These are phyloP conservation scores for Apantesis nais DNA, from an alignment of 2,888 invertebrate genomes.

Conservation along the genomic window DNA sequence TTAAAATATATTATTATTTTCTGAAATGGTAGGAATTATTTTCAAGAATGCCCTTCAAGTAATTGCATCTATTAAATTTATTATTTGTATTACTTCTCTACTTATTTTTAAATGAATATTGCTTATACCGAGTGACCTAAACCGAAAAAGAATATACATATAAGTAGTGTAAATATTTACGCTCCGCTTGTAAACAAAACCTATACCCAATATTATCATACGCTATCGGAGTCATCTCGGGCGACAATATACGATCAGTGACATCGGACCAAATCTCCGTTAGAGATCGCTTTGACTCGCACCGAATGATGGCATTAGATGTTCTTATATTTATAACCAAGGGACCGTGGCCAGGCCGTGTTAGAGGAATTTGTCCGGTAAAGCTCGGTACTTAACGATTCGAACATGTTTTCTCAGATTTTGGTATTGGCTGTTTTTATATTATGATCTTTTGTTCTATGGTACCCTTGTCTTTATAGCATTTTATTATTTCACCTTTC, in stretches of 20 bases:
- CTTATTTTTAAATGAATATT: neutral
- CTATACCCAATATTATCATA: conserved; percentile 58
- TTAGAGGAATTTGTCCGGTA: conserved; percentile 39
- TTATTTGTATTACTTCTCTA: neutral
- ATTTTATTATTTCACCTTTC: neutral
- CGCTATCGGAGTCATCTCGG: conserved; percentile 78
- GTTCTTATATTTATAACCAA: conserved; percentile 60
- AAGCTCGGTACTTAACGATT: conserved; percentile 16
- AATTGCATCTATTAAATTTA: neutral
- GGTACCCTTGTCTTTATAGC: neutral
- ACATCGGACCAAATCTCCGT: conserved; percentile 73
- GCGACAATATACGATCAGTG: conserved; percentile 84
- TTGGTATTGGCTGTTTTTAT: conserved; percentile 3
- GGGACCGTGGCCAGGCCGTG: conserved; percentile 35
- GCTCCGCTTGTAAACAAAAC: conserved; percentile 51
- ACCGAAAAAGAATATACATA: neutral
- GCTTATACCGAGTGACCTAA: neutral
- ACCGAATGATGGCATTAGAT: conserved; percentile 71
- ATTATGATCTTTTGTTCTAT: neutral
- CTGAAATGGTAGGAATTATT: too few relatives aligned
- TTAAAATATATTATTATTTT: too few relatives aligned
- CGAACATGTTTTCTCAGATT: conserved; percentile 19
- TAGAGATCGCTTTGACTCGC: conserved; percentile 73
- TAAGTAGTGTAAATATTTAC: conserved; percentile 30
- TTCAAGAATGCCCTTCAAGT: neutral